Evolutionary conservation across 2,113 vertebrate species (phyloP).

Genomic region (Harpagus bidentatus): DNA sequence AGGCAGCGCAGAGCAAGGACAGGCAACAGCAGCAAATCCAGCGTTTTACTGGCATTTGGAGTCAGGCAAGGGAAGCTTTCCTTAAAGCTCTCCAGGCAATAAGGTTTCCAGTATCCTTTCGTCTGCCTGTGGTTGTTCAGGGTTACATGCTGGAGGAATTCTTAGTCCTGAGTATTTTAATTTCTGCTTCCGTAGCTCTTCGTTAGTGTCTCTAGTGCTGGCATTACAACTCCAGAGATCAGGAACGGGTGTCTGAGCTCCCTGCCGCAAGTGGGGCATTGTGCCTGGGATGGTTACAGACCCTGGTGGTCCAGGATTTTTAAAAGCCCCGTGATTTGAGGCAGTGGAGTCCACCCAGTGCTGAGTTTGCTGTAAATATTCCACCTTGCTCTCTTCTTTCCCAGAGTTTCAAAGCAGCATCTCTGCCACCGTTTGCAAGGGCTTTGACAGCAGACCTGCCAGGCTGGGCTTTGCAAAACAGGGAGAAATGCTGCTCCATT

Average conservation of each 20-base stretch:
- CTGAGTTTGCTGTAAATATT: not conserved
- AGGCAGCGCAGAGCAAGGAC: not conserved
- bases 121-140: not conserved
- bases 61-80: not conserved
- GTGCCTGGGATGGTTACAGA: rapidly evolving
- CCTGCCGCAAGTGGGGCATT: rapidly evolving
- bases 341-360: not conserved
- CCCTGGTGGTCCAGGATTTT: rapidly evolving
- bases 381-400: not conserved
- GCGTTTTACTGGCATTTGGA: not conserved
- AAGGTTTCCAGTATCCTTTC: not conserved
- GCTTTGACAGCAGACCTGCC: not conserved
- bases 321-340: rapidly evolving
- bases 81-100: not conserved
- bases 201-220: not conserved
- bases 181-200: not conserved
- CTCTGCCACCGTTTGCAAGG: not conserved
- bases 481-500: too few species aligned
- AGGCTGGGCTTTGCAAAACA: not conserved
- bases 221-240: not conserved
- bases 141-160: not conserved
- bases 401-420: not conserved
- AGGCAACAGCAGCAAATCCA: not conserved
- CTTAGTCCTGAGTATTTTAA: not conserved
- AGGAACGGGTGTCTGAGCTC: not conserved